Evolutionary conservation across 53 echinoderm and acorn worm species (phyloP), one percentile per base, ranked within the genome.

Genomic region (Antedon mediterranea): DNA sequence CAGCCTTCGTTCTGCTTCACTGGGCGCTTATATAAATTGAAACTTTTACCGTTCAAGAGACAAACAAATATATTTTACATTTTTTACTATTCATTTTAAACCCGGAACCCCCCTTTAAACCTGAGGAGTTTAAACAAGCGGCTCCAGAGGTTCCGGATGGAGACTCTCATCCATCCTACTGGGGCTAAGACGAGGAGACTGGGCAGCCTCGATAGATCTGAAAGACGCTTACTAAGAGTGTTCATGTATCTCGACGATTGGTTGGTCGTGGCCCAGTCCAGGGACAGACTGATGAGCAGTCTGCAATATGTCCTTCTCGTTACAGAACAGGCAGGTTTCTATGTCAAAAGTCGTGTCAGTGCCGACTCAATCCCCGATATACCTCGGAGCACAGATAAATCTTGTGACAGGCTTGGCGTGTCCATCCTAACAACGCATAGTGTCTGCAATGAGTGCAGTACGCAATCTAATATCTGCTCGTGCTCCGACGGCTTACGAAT

Each of bases 231-330:
- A 85, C 32, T 2, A 57, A 42, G 14, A n/a, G 30, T 85, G 0
- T 88, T 80, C 73, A 43, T 76, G 41, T 88, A 80, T 76, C 78
- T 90, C 0, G 87, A 87, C 90, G 77, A 90, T 73, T 90, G 85
- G 81, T 79, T 90, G 28, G 31, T 82, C 6, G 26, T 82, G 8
- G 82, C 32, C 30, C 30, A 75, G 0, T 37, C 74, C 0, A 0
- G 0, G 15, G 29, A 80, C 9, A 28, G 15, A 0, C 31, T 73
- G 11, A 18, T 2, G 31, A 33, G 32, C 28, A 27, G 31, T 0
- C 8, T 79, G 6, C 43, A 42, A 31, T 31, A 74, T 11, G 43
- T 74, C 18, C 0, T 5, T 0, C 14, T 29, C 0, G 32, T 80
- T 27, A 57, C 57, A 18, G 57, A 57, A 23, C 14, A 57, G 23